phyloP scores from a whole-genome alignment of 1,140 invertebrate species.

The Platyscapa corneri region DNA sequence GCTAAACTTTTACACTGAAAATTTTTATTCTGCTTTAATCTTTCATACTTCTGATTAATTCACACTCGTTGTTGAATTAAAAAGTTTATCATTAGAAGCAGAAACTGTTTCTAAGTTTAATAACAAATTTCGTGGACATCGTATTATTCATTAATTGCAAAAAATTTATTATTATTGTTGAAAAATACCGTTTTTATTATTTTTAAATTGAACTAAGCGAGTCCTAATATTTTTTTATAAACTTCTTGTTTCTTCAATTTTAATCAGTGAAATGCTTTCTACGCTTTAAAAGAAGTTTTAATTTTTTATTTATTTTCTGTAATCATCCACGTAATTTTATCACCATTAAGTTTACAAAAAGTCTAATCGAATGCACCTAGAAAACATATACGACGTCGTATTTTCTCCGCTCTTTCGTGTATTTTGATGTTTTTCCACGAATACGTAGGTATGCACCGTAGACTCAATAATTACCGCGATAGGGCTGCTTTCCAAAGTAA shows the following conservation, averaged over 20 bases:
- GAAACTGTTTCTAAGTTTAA: too few relatives aligned
- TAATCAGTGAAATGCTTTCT: neutral
- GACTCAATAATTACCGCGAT: conserved; percentile 33
- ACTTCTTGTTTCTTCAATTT: neutral
- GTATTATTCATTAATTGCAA: too few relatives aligned
- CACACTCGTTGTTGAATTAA: neutral
- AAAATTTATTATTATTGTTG: too few relatives aligned
- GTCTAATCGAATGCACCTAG: conserved; percentile 10
- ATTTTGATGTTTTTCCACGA: conserved; percentile 31
- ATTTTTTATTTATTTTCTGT: neutral
- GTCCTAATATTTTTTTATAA: too few relatives aligned
- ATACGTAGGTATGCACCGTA: neutral
- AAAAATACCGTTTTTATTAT: too few relatives aligned
- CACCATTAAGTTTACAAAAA: conserved; percentile 22
- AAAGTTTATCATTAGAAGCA: neutral
- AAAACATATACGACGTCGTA: conserved; percentile 12
- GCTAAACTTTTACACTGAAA: conserved; percentile 5
- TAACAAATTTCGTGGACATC: too few relatives aligned
- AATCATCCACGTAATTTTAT: conserved; percentile 18
- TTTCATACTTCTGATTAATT: neutral
- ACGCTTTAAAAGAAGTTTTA: conserved; percentile 4
- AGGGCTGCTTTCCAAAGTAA: neutral
- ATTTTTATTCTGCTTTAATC: neutral
- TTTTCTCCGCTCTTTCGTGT: conserved; percentile 15
- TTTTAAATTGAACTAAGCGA: too few relatives aligned